phyloP scores from a whole-genome alignment of 1,140 invertebrate species.

The Octopus sinensis region DNA sequence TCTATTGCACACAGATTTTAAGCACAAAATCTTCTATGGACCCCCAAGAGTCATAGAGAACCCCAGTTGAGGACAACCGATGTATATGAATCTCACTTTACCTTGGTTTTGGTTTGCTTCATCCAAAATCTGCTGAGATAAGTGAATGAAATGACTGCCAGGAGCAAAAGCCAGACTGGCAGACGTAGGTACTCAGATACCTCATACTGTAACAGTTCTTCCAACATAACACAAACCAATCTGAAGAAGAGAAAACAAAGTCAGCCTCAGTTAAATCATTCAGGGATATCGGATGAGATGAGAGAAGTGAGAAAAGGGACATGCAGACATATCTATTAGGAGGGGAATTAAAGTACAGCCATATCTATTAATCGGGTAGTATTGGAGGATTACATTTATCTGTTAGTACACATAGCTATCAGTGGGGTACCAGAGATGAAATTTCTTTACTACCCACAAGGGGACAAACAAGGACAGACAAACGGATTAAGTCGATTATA shows the following conservation, averaged over 20 bases:
- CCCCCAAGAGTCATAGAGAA: too few relatives aligned
- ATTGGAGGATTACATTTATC: too few relatives aligned
- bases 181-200: constrained; percentile 28
- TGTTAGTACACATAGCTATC: too few relatives aligned
- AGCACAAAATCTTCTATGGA: too few relatives aligned
- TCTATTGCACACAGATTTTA: too few relatives aligned
- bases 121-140: constrained; percentile 27
- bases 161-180: constrained; percentile 35
- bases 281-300: neutral
- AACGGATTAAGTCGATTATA: too few relatives aligned
- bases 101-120: neutral
- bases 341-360: neutral
- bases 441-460: neutral
- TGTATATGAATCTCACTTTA: neutral
- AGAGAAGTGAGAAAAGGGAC: neutral
- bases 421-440: neutral
- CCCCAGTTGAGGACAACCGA: too few relatives aligned
- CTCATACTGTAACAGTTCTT: constrained; percentile 27
- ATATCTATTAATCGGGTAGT: too few relatives aligned
- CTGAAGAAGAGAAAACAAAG: neutral
- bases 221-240: constrained; percentile 27
- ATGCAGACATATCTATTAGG: neutral
- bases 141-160: constrained; percentile 27
- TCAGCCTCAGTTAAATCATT: too few relatives aligned
- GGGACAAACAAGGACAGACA: neutral